These are phyloP conservation scores for Melangyna quadrimaculata DNA, from an alignment of 2,888 invertebrate genomes.

Conservation along the genomic window DNA sequence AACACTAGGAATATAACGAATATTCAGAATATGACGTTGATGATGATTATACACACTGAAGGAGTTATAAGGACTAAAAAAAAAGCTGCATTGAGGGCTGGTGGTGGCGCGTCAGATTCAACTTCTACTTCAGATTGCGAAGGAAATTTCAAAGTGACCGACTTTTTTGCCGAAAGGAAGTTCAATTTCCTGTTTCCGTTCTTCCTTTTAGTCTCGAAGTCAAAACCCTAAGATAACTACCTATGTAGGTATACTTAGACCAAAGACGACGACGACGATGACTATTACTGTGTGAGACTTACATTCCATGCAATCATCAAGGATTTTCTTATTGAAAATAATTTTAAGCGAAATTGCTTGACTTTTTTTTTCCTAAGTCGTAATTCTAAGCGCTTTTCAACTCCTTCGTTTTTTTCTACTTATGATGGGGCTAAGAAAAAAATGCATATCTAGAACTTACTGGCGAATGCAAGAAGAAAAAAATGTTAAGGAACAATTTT, in stretches of 20 bases:
- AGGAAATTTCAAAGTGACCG: constrained; percentile 68
- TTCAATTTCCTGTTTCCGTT: constrained; percentile 71
- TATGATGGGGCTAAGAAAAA: not conserved
- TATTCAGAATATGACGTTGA: constrained; percentile 29
- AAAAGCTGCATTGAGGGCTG: not conserved
- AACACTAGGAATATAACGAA: constrained; percentile 6
- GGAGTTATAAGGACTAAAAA: not conserved
- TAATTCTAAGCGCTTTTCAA: not conserved
- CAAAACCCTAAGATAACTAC: not conserved
- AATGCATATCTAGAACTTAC: constrained; percentile 37
- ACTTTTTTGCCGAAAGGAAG: constrained; percentile 65
- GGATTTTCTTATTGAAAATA: constrained; percentile 68
- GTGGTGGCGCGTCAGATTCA: constrained; percentile 11
- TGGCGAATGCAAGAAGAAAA: not conserved
- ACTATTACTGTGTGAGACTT: constrained; percentile 30
- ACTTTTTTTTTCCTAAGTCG: constrained; percentile 5
- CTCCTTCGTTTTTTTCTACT: not conserved
- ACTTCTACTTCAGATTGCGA: not conserved
- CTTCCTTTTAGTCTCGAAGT: constrained; percentile 35
- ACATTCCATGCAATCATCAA: constrained; percentile 65
- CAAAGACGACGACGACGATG: not conserved
- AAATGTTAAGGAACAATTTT: constrained; percentile 16
- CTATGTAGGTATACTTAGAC: not conserved
- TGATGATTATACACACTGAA: constrained; percentile 35
- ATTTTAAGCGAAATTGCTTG: constrained; percentile 63